Conservation (phyloP, 2,113 vertebrate species). For the Arvicanthis niloticus region DNA sequence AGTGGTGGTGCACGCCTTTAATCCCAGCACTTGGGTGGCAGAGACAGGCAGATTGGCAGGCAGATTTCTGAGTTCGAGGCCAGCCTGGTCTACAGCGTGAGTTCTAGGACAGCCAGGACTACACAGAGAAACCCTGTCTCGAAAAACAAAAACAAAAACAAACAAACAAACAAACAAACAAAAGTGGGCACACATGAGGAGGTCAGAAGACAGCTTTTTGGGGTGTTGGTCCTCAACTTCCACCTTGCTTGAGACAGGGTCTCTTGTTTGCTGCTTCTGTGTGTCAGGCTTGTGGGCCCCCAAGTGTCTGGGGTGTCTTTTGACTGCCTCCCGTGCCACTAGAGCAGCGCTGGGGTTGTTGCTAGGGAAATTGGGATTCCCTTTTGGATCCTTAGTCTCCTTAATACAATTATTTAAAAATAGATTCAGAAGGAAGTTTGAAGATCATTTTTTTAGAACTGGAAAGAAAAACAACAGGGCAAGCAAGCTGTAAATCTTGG, state of each 20-base stretch:
- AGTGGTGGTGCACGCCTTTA: too few relatives aligned
- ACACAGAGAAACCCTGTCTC: too few relatives aligned
- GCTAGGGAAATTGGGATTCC: neutral
- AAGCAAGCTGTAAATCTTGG: neutral
- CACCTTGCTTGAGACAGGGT: neutral
- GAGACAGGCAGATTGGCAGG: too few relatives aligned
- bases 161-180: too few relatives aligned
- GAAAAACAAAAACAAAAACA: too few relatives aligned
- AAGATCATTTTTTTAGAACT: neutral
- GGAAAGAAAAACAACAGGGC: neutral
- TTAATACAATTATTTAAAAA: neutral
- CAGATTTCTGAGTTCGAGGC: too few relatives aligned
- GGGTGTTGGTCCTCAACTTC: neutral
- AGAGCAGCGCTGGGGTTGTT: neutral
- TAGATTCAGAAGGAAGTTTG: neutral
- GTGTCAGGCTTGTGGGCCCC: neutral
- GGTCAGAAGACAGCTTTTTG: neutral
- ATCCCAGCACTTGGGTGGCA: too few relatives aligned
- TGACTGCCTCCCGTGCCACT: neutral
- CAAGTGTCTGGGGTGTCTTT: neutral
- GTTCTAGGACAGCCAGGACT: too few relatives aligned
- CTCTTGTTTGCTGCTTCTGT: neutral
- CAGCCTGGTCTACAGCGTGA: too few relatives aligned
- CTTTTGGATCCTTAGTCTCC: neutral
- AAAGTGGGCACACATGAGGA: neutral